A percentile compares a stretch with the other conserved stretches of the same genome.
These are phyloP conservation scores for Autographa gamma DNA, from an alignment of 2,888 invertebrate genomes.

Conservation along the genomic window DNA sequence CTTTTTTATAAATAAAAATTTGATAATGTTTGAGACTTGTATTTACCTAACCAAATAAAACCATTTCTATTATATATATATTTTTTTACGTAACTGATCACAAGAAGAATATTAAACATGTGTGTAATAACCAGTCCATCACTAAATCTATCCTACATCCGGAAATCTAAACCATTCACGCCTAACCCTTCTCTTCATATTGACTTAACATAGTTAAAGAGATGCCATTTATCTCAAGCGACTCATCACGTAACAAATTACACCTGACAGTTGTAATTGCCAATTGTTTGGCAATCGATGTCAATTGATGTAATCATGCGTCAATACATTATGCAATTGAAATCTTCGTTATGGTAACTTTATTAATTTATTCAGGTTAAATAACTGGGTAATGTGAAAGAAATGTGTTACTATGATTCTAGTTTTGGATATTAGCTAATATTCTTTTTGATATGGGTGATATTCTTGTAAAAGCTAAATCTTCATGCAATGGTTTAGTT, in stretches of 20 bases:
- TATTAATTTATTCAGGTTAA: conserved; percentile 9
- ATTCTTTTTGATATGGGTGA: too few relatives aligned
- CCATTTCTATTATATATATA: too few relatives aligned
- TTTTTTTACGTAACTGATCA: too few relatives aligned
- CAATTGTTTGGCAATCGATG: conserved; percentile 43
- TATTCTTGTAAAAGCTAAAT: too few relatives aligned
- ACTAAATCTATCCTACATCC: neutral
- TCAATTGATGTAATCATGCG: conserved; percentile 29
- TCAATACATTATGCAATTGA: conserved; percentile 42
- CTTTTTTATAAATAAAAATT: too few relatives aligned
- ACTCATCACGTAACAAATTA: conserved; percentile 35
- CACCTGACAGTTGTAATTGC: conserved; percentile 25
- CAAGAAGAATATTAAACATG: too few relatives aligned
- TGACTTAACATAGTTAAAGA: conserved; percentile 18
- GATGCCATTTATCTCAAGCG: conserved; percentile 18
- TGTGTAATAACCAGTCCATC: neutral
- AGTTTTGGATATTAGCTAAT: neutral
- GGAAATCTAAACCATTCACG: neutral
- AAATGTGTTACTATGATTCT: conserved; percentile 1
- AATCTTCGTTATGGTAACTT: conserved; percentile 1
- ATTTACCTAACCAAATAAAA: too few relatives aligned
- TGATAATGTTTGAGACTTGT: too few relatives aligned
- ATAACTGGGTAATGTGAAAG: conserved; percentile 12
- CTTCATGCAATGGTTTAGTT: too few relatives aligned
- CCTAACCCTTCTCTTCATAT: conserved; percentile 21